These are phyloP conservation scores for Dysdera silvatica DNA, from an alignment of 1,140 invertebrate species.

Conservation along the genomic window DNA sequence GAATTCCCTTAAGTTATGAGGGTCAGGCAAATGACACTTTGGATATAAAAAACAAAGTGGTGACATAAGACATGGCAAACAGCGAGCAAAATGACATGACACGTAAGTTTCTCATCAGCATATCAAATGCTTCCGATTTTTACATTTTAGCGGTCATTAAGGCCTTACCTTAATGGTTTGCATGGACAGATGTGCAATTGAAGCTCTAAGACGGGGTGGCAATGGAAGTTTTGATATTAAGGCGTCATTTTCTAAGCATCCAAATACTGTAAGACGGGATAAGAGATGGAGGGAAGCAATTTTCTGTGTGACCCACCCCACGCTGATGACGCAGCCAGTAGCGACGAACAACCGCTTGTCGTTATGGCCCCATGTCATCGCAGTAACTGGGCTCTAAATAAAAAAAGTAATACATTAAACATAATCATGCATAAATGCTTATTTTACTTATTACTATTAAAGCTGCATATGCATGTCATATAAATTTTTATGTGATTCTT, in stretches of 20 bases:
- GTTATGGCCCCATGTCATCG: slow-evolving; percentile 95
- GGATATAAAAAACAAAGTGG: slow-evolving; percentile 33
- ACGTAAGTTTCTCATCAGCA: too few relatives aligned
- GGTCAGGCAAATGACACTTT: slow-evolving; percentile 90
- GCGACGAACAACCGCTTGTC: slow-evolving; percentile 88
- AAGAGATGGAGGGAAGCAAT: slow-evolving; percentile 83
- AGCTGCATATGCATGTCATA: too few relatives aligned
- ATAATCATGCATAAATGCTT: too few relatives aligned
- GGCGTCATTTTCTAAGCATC: slow-evolving; percentile 50
- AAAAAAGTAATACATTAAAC: not conserved
- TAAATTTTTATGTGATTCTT: too few relatives aligned
- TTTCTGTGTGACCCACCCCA: slow-evolving; percentile 76
- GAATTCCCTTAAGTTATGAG: slow-evolving; percentile 76
- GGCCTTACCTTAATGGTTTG: slow-evolving; percentile 81
- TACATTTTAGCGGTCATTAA: too few relatives aligned
- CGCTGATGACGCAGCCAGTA: slow-evolving; percentile 69
- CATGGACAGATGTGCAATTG: slow-evolving; percentile 80
- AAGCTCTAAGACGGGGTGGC: slow-evolving; percentile 70
- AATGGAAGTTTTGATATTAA: slow-evolving; percentile 62
- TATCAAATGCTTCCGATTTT: too few relatives aligned
- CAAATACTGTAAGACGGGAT: slow-evolving; percentile 63
- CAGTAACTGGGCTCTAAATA: slow-evolving; percentile 59
- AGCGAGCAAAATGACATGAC: too few relatives aligned
- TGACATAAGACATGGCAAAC: not conserved
- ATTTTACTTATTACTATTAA: too few relatives aligned